phyloP scores from a whole-genome alignment of 2,888 invertebrate genomes.

The Drosophila siamana region DNA sequence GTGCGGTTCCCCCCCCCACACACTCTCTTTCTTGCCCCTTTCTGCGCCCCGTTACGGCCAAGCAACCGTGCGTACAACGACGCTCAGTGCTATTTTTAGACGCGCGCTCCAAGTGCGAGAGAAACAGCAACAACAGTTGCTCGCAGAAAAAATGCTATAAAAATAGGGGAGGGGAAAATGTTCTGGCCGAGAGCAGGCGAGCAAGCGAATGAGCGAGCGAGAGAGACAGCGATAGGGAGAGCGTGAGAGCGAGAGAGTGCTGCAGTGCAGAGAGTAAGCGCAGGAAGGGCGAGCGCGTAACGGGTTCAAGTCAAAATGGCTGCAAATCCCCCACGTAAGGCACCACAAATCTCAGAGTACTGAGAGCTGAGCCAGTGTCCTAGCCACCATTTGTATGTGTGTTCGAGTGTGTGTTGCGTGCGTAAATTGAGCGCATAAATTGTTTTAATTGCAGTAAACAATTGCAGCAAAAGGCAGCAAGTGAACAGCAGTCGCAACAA shows the following conservation, averaged over 20 bases:
- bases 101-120: conserved; percentile 53
- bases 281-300: conserved; percentile 15
- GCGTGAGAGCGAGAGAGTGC: neutral
- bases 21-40: neutral
- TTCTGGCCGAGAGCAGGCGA: conserved; percentile 1
- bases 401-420: conserved; percentile 21
- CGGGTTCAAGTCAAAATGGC: conserved; percentile 58
- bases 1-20: conserved; percentile 23
- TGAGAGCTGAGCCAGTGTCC: conserved; percentile 40
- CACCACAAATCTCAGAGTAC: conserved; percentile 45
- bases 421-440: conserved; percentile 77
- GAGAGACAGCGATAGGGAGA: conserved; percentile 16
- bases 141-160: conserved; percentile 31
- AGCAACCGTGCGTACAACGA: conserved; percentile 42
- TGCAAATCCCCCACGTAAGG: conserved; percentile 44
- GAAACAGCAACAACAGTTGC: conserved; percentile 43
- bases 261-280: neutral
- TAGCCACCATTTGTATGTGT: neutral
- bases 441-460: conserved; percentile 74
- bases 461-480: conserved; percentile 48
- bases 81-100: conserved; percentile 73
- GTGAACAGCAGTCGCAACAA: conserved; percentile 28
- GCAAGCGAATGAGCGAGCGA: too few species aligned
- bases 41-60: neutral
- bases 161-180: conserved; percentile 14